Percentiles rank a stretch among this genome's conserved stretches.
These are phyloP conservation scores for Pegoplata infirma DNA, from an alignment of 2,888 invertebrate genomes.

Conservation along the genomic window DNA sequence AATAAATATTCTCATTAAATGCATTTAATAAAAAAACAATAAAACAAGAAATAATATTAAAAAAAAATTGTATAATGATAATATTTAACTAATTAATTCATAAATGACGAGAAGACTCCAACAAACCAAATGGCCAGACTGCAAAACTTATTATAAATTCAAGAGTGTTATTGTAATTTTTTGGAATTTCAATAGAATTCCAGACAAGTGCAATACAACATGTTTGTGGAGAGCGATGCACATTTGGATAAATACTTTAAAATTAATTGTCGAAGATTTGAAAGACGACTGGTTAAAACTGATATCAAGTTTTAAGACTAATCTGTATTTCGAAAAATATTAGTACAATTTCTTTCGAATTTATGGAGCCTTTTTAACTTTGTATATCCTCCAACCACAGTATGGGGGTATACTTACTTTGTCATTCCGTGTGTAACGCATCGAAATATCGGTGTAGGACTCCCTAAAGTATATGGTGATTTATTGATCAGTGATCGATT, in stretches of 20 bases:
- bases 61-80: slow-evolving; percentile 39
- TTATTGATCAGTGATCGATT: too few species aligned
- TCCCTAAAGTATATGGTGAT: too few species aligned
- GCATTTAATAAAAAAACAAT: slow-evolving; percentile 37
- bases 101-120: slow-evolving; percentile 47
- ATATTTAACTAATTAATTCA: slow-evolving; percentile 58
- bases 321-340: too few species aligned
- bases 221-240: background rate
- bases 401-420: too few species aligned
- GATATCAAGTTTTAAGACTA: too few species aligned
- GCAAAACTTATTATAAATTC: slow-evolving; percentile 57
- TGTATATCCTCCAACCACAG: too few species aligned
- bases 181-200: slow-evolving; percentile 46
- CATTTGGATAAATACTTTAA: background rate
- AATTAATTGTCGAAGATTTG: too few species aligned
- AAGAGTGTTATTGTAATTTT: slow-evolving; percentile 28
- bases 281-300: too few species aligned
- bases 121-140: slow-evolving; percentile 28
- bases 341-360: too few species aligned
- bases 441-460: too few species aligned
- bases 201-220: slow-evolving; percentile 50
- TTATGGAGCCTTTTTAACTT: too few species aligned
- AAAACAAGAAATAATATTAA: slow-evolving; percentile 21
- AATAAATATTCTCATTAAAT: slow-evolving; percentile 51
- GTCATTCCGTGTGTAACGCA: too few species aligned